Conservation (phyloP, 2,797 vertebrate species). For the Acrocephalus scirpaceus region DNA sequence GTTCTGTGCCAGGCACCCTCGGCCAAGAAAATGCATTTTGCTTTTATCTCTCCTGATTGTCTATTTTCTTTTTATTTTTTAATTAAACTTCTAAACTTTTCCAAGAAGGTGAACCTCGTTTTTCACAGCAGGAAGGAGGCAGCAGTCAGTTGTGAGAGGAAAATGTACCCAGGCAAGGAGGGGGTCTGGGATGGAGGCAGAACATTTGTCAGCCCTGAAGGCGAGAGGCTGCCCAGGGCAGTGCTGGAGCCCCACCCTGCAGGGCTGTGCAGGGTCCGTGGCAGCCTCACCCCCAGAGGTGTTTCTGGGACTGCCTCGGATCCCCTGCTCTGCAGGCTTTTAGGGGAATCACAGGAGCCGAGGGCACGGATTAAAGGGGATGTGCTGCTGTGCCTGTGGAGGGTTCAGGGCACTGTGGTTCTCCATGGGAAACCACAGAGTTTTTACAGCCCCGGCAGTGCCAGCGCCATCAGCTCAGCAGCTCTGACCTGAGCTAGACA, state of each 20-base stretch:
- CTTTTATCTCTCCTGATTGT: too few species aligned
- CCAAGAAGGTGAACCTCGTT: too few species aligned
- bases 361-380: neutral
- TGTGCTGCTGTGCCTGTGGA: neutral
- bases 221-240: neutral
- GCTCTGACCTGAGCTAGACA: neutral
- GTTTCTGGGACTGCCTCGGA: fast-evolving
- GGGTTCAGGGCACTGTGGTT: neutral
- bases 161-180: neutral
- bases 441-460: neutral
- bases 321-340: neutral
- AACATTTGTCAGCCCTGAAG: neutral
- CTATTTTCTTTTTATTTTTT: too few species aligned
- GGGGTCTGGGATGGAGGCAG: neutral
- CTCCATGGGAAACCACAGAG: neutral
- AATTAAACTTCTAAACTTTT: too few species aligned
- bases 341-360: neutral
- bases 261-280: neutral
- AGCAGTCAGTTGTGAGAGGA: fast-evolving
- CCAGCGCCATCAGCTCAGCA: neutral
- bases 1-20: too few species aligned
- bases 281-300: neutral
- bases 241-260: neutral
- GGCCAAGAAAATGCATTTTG: too few species aligned
- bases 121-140: neutral